These are phyloP conservation scores for Cathartes aura DNA, from an alignment of 2,113 vertebrate species.

Conservation along the genomic window DNA sequence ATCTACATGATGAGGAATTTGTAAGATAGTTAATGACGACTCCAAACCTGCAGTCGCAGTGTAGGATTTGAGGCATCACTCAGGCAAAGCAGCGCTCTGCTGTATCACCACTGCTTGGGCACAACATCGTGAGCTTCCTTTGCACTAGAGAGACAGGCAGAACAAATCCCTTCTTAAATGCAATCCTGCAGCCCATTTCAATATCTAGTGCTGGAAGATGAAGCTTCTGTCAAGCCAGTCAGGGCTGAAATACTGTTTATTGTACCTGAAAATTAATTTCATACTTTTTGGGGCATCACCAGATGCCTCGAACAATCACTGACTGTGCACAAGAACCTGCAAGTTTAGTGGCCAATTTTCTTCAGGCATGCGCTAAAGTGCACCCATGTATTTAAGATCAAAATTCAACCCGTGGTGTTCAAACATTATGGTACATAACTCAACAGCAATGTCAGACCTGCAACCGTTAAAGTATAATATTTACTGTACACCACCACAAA, in stretches of 20 bases:
- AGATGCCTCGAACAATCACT: slow-evolving; percentile 8
- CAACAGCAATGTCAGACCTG: slow-evolving; percentile 33
- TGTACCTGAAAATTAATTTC: slow-evolving; percentile 71
- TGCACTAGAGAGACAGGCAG: background rate
- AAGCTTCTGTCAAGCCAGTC: slow-evolving; percentile 20
- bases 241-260: slow-evolving; percentile 63
- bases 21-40: rapidly evolving
- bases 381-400: slow-evolving; percentile 29
- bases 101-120: background rate
- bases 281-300: slow-evolving; percentile 50
- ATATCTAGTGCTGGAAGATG: slow-evolving; percentile 10
- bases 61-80: background rate
- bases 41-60: background rate
- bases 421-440: slow-evolving; percentile 31
- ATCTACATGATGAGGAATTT: background rate
- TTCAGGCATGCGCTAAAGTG: background rate
- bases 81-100: background rate
- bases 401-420: slow-evolving; percentile 1
- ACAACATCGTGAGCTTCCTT: background rate
- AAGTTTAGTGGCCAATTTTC: slow-evolving; percentile 46
- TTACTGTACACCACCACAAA: slow-evolving; percentile 24
- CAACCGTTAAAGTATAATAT: background rate
- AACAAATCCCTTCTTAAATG: slow-evolving; percentile 42
- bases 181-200: slow-evolving; percentile 38
- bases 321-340: background rate